phyloP scores from a whole-genome alignment of 2,888 invertebrate genomes.

The Miltochrista miniata region DNA sequence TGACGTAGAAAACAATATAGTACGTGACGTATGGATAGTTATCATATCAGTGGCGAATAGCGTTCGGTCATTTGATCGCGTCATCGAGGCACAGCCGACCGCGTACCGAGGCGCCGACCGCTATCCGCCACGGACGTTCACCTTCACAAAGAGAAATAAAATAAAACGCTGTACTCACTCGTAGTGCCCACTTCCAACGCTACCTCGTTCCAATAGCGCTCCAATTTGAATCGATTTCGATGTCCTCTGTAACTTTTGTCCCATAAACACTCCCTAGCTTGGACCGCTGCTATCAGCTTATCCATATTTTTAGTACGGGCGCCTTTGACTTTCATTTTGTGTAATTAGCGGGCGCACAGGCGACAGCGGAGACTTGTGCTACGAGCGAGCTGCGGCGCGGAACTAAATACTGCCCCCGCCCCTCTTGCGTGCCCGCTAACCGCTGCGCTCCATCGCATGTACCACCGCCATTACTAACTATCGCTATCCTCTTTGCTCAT shows the following conservation, averaged over 20 bases:
- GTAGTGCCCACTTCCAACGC: constrained; percentile 75
- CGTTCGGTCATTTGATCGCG: not conserved
- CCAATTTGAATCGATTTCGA: constrained; percentile 74
- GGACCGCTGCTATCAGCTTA: constrained; percentile 76
- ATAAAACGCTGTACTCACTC: constrained; percentile 69
- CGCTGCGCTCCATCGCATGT: constrained; percentile 37
- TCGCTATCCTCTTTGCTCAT: constrained; percentile 64
- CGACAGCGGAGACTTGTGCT: constrained; percentile 48
- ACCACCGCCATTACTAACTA: constrained; percentile 43
- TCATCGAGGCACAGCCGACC: not conserved
- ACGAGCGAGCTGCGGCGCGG: constrained; percentile 56
- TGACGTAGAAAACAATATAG: too few species aligned
- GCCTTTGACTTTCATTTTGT: constrained; percentile 66
- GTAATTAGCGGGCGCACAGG: constrained; percentile 65
- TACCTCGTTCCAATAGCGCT: constrained; percentile 79
- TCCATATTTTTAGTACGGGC: constrained; percentile 73
- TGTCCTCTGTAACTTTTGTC: constrained; percentile 76
- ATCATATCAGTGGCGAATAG: not conserved
- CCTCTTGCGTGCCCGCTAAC: constrained; percentile 45
- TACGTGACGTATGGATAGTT: too few species aligned
- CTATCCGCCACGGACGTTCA: constrained; percentile 45
- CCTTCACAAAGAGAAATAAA: constrained; percentile 42
- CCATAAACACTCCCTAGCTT: constrained; percentile 77
- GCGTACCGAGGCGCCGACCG: constrained; percentile 9
- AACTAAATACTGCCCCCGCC: constrained; percentile 46